phyloP scores from a whole-genome alignment of 2,113 vertebrate genomes.

The Trinectes maculatus region DNA sequence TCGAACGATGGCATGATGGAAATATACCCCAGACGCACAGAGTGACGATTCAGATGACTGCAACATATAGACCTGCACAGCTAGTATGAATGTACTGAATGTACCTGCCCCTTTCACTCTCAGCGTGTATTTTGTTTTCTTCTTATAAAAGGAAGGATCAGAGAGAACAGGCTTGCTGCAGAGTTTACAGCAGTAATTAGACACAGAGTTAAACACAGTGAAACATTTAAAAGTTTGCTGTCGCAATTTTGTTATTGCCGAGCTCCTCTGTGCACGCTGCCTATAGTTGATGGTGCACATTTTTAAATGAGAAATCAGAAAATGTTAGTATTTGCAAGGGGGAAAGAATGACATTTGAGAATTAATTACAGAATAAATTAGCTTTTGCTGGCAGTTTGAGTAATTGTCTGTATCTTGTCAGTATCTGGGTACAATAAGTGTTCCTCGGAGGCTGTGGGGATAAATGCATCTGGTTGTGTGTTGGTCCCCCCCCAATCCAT shows the following conservation, averaged over 20 bases:
- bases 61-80: constrained; percentile 9
- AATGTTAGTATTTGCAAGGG: constrained; percentile 44
- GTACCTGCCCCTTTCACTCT: constrained; percentile 19
- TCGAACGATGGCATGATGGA: constrained; percentile 26
- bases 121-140: too few relatives aligned
- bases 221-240: constrained; percentile 2
- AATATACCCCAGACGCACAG: constrained; percentile 33
- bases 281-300: constrained; percentile 29
- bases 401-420: constrained; percentile 56
- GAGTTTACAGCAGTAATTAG: background rate
- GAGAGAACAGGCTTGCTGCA: background rate
- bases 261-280: constrained; percentile 9
- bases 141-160: constrained; percentile 7
- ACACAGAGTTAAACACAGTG: background rate
- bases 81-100: constrained; percentile 25
- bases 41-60: constrained; percentile 31
- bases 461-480: constrained; percentile 31
- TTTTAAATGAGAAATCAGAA: constrained; percentile 45
- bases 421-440: constrained; percentile 43
- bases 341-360: constrained; percentile 65
- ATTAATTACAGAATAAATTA: constrained; percentile 77
- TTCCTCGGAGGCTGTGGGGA: constrained; percentile 24
- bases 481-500: constrained; percentile 14
- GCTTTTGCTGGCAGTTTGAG: constrained; percentile 39
- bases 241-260: constrained; percentile 4